Conservation (phyloP, 2,113 vertebrate species). For the Microcebus murinus region DNA sequence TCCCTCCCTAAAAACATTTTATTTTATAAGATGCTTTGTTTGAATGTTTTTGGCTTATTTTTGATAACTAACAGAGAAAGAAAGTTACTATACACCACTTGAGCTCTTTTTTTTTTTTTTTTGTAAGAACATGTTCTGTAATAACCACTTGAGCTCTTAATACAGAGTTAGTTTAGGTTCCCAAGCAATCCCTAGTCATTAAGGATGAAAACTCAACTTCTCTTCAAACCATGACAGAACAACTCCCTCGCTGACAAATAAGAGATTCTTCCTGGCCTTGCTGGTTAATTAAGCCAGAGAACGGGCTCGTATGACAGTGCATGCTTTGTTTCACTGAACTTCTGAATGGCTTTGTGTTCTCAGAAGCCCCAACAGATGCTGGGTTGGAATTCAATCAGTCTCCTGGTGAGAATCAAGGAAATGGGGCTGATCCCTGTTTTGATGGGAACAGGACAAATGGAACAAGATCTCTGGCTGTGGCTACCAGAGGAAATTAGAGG, state of each 20-base stretch:
- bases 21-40: background rate
- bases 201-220: constrained; percentile 25
- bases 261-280: constrained; percentile 78
- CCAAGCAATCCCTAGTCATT: constrained; percentile 59
- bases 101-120: too few relatives aligned
- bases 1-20: background rate
- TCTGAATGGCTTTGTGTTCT: constrained; percentile 86
- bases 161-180: background rate
- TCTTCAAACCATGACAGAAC: constrained; percentile 42
- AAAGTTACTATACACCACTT: background rate
- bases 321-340: constrained; percentile 81
- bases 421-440: constrained; percentile 60
- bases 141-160: background rate
- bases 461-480: constrained; percentile 51
- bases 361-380: constrained; percentile 82
- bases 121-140: too few relatives aligned
- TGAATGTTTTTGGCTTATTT: constrained; percentile 28
- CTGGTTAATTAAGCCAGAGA: constrained; percentile 81
- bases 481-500: constrained; percentile 58
- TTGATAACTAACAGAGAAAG: constrained; percentile 9
- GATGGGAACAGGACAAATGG: constrained; percentile 66
- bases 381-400: constrained; percentile 80
- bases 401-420: constrained; percentile 81
- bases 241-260: constrained; percentile 74
- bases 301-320: constrained; percentile 78